Percentiles rank a stretch among this genome's conserved stretches.
phyloP scores from a whole-genome alignment of 2,888 invertebrate genomes.

The Epinotia bilunana region DNA sequence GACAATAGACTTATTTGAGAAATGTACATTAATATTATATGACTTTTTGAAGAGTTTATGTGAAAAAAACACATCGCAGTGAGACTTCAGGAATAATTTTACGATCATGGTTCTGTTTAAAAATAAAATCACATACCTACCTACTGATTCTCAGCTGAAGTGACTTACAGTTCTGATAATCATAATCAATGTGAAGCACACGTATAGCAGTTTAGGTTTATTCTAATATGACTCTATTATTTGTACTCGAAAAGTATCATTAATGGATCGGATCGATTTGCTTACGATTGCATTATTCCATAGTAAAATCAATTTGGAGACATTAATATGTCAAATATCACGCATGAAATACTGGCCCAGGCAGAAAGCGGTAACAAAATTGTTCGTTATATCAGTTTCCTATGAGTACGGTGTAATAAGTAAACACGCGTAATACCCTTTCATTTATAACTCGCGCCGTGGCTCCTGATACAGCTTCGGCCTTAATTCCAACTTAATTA shows the following conservation, averaged over 20 bases:
- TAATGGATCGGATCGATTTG: too few relatives aligned
- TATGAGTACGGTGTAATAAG: constrained; percentile 64
- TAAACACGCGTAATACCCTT: constrained; percentile 79
- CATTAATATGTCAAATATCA: background rate
- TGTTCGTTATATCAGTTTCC: constrained; percentile 56
- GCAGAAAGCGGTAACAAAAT: constrained; percentile 39
- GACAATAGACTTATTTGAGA: constrained; percentile 63
- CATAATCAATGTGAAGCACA: background rate
- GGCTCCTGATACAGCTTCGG: constrained; percentile 82
- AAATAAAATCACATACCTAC: constrained; percentile 25
- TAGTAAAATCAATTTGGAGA: too few relatives aligned
- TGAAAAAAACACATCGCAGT: background rate
- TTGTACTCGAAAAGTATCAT: too few relatives aligned
- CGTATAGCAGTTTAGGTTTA: too few relatives aligned
- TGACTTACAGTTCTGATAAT: constrained; percentile 23
- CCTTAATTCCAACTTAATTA: constrained; percentile 84
- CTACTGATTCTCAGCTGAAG: constrained; percentile 23
- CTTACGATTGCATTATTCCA: too few relatives aligned
- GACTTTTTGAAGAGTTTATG: background rate
- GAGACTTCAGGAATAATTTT: constrained; percentile 9
- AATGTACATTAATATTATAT: background rate
- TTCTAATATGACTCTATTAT: too few relatives aligned
- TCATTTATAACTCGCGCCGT: constrained; percentile 81
- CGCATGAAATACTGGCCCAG: background rate
- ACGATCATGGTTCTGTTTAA: constrained; percentile 23